A percentile compares a stretch with the other conserved stretches of the same genome.
These are phyloP conservation scores for Gallinago stenura DNA, from an alignment of 2,797 vertebrate species.

Conservation along the genomic window DNA sequence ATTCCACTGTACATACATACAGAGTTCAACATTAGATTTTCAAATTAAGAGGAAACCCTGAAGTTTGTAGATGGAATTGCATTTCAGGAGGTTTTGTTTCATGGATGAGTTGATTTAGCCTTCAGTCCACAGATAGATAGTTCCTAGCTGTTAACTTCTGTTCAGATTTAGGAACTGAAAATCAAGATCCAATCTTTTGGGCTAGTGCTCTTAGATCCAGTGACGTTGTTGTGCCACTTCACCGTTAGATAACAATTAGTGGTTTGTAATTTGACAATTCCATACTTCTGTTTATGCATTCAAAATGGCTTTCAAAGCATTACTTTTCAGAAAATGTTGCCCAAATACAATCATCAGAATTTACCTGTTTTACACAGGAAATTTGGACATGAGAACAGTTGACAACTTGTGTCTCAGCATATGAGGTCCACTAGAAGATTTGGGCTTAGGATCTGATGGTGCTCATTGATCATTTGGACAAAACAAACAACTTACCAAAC, in stretches of 20 bases:
- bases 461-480: background rate
- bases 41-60: background rate
- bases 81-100: background rate
- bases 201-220: background rate
- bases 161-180: background rate
- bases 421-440: background rate
- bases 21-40: background rate
- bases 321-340: background rate
- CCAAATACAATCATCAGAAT: background rate
- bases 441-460: background rate
- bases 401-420: background rate
- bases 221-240: background rate
- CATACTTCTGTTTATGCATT: background rate
- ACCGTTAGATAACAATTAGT: background rate
- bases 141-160: background rate
- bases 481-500: background rate
- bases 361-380: background rate
- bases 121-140: background rate
- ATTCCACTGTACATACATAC: background rate
- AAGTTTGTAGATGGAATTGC: background rate
- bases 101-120: background rate
- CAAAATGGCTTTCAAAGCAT: background rate
- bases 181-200: background rate
- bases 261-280: background rate
- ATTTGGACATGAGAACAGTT: background rate